These are phyloP conservation scores for Cheracebus regulus DNA, from an alignment of 2,797 vertebrate species.

Conservation along the genomic window DNA sequence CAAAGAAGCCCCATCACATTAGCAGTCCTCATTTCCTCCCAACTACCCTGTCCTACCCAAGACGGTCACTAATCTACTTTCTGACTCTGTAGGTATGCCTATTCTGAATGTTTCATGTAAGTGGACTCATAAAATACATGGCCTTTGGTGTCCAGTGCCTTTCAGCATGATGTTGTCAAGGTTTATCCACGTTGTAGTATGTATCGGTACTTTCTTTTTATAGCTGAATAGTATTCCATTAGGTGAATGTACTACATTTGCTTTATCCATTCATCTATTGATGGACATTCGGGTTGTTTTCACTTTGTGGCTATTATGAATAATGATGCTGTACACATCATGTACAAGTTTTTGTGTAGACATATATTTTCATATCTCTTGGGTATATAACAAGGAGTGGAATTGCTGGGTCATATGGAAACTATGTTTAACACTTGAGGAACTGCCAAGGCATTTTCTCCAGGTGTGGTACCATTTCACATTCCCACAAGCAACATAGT, in stretches of 20 bases:
- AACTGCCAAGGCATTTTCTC: not conserved
- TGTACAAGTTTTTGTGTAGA: not conserved
- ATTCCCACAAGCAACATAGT: constrained; percentile 4
- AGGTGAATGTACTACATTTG: not conserved
- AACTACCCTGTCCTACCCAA: not conserved
- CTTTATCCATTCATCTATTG: constrained; percentile 1
- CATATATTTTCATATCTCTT: constrained; percentile 3
- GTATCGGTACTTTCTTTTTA: not conserved
- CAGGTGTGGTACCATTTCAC: not conserved
- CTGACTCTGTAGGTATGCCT: not conserved
- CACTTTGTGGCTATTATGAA: not conserved
- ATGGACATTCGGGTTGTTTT: not conserved
- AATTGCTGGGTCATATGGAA: constrained; percentile 14
- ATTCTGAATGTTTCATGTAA: constrained; percentile 17
- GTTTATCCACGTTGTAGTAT: not conserved
- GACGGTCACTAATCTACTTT: constrained; percentile 11
- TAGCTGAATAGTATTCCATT: not conserved
- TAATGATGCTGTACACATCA: not conserved
- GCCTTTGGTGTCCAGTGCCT: not conserved
- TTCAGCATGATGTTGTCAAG: not conserved
- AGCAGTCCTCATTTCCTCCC: not conserved
- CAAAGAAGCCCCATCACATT: not conserved
- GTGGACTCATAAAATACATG: not conserved
- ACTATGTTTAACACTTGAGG: not conserved
- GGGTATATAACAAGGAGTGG: not conserved